Base-by-base conservation (phyloP, 53 echinoderm and acorn worm species). In the Stichopus horrens region DNA sequence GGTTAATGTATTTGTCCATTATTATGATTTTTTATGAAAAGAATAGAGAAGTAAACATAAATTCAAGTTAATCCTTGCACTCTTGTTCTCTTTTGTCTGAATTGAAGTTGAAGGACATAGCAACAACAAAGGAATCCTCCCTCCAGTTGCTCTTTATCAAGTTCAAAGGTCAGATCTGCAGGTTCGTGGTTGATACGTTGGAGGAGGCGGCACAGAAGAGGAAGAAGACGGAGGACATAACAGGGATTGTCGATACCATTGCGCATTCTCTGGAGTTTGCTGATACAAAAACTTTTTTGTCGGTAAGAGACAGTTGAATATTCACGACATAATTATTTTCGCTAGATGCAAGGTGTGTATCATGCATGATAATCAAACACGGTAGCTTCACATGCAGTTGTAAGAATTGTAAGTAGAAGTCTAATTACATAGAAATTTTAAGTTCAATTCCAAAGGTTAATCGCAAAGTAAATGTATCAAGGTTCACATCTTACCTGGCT, bases 81-180 rank as follows among this genome's bases (percentile, higher is more conserved):
- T 9, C 59, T 0, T 59, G 18, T 16, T 71, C 71, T 71, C n/a
- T 20, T 19, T 71, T 7, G 71, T 71, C n/a, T 71, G 0, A 5
- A 98, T n/a, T n/a, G n/a, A 5, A 98, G 98, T 89, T 98, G 22
- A 93, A 92, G 57, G 95, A 91, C 9, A 89, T 98, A 19, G 95
- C 98, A 16, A 88, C 88, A 55, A 91, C 90, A 53, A 96, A 96
- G 76, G 74, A 79, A 5, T 63, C 92, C 52, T 92, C 90, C 80
- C 88, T 98, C 88, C 23, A 89, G n/a, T 76, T 87, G 74, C 89
- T 98, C 22, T 96, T 94, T 76, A 65, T 89, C 5, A 94, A 89
- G 52, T 98, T 94, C 93, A 98, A 96, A 86, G 91, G 94, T 73
- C 95, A 94, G 4, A 93, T 98, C 76, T 98, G 94, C 86, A 94